Evolutionary conservation across 1,140 invertebrate species (phyloP).

Genomic region (Phymorhynchus buccinoides): DNA sequence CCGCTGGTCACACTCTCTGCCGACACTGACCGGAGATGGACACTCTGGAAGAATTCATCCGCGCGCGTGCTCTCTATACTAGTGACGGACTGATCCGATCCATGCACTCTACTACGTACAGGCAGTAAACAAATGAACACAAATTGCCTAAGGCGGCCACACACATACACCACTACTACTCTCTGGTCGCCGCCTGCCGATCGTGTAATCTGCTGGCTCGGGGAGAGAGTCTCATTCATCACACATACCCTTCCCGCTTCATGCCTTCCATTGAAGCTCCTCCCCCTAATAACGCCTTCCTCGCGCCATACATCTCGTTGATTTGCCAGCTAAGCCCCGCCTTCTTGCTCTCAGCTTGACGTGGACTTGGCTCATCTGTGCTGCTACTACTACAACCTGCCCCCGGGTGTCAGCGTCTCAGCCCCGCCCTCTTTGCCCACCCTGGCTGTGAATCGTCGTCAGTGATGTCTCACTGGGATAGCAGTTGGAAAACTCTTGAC

Average conservation of each 20-base stretch:
- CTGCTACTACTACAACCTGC: not conserved
- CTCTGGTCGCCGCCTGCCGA: not conserved
- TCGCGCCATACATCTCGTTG: not conserved
- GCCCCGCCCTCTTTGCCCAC: not conserved
- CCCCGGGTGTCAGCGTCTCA: not conserved
- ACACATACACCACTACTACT: not conserved
- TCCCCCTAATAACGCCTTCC: not conserved
- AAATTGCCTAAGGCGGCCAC: slow-evolving; percentile 15
- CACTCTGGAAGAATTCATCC: not conserved
- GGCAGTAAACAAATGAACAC: too few species aligned
- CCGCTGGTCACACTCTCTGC: not conserved
- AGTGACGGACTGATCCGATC: not conserved
- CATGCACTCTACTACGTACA: not conserved
- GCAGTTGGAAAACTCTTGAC: not conserved
- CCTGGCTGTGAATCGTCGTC: not conserved
- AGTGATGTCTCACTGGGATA: not conserved
- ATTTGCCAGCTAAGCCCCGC: not conserved
- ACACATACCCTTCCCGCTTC: slow-evolving; percentile 29
- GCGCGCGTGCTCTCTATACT: not conserved
- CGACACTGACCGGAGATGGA: not conserved
- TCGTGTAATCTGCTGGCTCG: slow-evolving; percentile 6
- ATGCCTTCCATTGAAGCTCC: not conserved
- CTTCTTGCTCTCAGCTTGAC: not conserved
- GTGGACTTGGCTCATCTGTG: not conserved
- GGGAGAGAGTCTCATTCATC: slow-evolving; percentile 17